Evolutionary conservation across 2,113 vertebrate genomes (phyloP), one percentile per base, ranked within the genome.

Genomic region (Bambusicola thoracicus): DNA sequence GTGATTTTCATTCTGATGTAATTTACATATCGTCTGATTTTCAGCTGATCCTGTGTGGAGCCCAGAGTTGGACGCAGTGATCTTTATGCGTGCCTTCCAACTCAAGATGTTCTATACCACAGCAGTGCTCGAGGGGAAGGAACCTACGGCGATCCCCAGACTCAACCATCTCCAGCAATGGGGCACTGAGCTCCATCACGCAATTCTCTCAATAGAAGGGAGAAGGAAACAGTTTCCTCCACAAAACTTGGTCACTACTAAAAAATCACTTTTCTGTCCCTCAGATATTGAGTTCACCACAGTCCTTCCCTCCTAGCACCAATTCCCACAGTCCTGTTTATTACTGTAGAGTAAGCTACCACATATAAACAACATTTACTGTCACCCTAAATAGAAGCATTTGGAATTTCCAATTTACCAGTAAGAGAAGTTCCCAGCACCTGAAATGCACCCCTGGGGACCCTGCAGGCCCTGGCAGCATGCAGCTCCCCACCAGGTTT

Each of bases 401-500:
- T 40, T 36, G 8, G 48, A 16, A 56, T 36, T 62, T 85, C 76
- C 46, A 72, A 27, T 36, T 84, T 53, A 40, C 1, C 67, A 80
- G 40, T 4, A 82, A 87, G 0, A 5, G 19, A 94, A 67, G 30
- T 4, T 75, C 19, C 5, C 30, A 75, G 38, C 21, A 58, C 32
- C 30, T 20, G 32, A n/a, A 32, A n/a, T 58, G 55, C 55, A 20
- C 7, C 55, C 30, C 18, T 12, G 32, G 55, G 55, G 18, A 58
- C 55, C 32, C 18, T 58, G 30, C 19, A 20, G 55, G 53, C 32
- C n/a, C 53, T 30, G 55, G 27, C 81, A 43, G 44, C n/a, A 36
- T 0, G 2, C 30, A 30, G 66, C 29, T 58, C 59, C 17, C 41
- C n/a, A 32, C 14, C 0, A 0, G 53, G 38, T 40, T 36, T 18